A percentile compares a stretch with the other conserved stretches of the same genome.
These are phyloP conservation scores for Pararge aegeria DNA, from an alignment of 1,140 invertebrate genomes.

Conservation along the genomic window DNA sequence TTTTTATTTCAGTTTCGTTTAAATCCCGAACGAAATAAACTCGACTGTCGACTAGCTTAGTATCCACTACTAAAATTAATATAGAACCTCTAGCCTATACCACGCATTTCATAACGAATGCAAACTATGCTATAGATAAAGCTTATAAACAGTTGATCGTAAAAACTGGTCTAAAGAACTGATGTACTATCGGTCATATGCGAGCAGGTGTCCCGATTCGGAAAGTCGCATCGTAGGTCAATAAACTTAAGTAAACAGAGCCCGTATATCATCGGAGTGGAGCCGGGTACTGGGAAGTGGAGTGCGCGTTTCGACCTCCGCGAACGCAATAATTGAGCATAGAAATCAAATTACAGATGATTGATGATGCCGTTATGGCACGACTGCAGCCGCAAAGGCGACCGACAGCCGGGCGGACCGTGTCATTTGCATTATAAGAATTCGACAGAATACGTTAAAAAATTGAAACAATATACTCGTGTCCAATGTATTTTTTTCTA, in stretches of 20 bases:
- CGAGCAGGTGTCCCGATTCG: slow-evolving; percentile 9
- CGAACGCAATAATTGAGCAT: slow-evolving; percentile 79
- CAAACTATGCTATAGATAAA: not conserved
- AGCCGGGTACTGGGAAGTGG: slow-evolving; percentile 47
- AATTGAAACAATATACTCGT: no score
- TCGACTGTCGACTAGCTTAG: no score
- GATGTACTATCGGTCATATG: not conserved
- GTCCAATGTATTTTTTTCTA: not conserved
- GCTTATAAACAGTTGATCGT: not conserved
- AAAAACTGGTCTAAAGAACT: not conserved
- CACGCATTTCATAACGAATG: not conserved
- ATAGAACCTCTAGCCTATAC: no score
- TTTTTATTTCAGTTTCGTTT: no score
- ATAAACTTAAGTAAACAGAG: slow-evolving; percentile 29
- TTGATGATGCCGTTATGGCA: slow-evolving; percentile 77
- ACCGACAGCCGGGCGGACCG: slow-evolving; percentile 59
- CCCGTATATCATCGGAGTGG: slow-evolving; percentile 36
- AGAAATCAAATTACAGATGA: slow-evolving; percentile 79
- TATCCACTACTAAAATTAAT: no score
- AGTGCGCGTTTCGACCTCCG: slow-evolving; percentile 66
- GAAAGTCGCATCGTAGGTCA: slow-evolving; percentile 21
- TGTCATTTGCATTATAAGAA: slow-evolving; percentile 70
- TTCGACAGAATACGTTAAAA: slow-evolving; percentile 53
- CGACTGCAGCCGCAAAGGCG: slow-evolving; percentile 68
- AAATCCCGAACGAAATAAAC: no score